phyloP scores from a whole-genome alignment of 2,113 vertebrate species.

The Suncus etruscus region DNA sequence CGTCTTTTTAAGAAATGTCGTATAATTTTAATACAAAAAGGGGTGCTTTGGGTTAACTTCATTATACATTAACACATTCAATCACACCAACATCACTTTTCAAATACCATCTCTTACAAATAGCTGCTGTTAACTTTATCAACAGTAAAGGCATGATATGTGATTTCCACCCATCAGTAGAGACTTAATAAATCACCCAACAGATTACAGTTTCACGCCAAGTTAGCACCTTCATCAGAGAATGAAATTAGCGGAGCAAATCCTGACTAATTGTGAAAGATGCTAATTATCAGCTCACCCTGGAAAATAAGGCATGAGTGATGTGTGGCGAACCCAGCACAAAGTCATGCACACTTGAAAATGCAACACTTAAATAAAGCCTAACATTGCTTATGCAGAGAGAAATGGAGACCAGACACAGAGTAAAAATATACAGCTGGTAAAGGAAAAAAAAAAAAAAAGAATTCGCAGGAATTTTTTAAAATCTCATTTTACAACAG shows the following conservation, averaged over 20 bases:
- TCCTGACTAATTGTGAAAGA: constrained; percentile 89
- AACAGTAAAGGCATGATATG: constrained; percentile 86
- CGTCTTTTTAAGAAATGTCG: constrained; percentile 77
- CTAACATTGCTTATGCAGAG: constrained; percentile 87
- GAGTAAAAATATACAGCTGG: constrained; percentile 79
- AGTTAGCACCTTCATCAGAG: constrained; percentile 89
- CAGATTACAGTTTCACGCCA: constrained; percentile 89
- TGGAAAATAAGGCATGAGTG: constrained; percentile 89
- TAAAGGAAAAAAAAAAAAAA: constrained; percentile 50
- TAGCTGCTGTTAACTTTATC: constrained; percentile 88
- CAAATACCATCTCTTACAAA: constrained; percentile 89
- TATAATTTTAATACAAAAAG: constrained; percentile 84
- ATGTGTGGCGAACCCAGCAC: constrained; percentile 85
- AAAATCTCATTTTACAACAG: constrained; percentile 71
- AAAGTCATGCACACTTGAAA: constrained; percentile 87
- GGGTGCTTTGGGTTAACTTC: constrained; percentile 87
- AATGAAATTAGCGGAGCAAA: constrained; percentile 91
- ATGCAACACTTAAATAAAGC: constrained; percentile 89
- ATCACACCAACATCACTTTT: constrained; percentile 88
- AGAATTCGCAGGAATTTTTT: constrained; percentile 56
- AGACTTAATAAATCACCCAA: constrained; percentile 89
- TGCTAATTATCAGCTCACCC: constrained; percentile 89
- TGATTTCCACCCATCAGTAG: constrained; percentile 87
- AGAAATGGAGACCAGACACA: constrained; percentile 84
- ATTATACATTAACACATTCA: constrained; percentile 89